These are phyloP conservation scores for Macrochelys suwanniensis DNA, from an alignment of 2,797 vertebrate species.

Conservation along the genomic window DNA sequence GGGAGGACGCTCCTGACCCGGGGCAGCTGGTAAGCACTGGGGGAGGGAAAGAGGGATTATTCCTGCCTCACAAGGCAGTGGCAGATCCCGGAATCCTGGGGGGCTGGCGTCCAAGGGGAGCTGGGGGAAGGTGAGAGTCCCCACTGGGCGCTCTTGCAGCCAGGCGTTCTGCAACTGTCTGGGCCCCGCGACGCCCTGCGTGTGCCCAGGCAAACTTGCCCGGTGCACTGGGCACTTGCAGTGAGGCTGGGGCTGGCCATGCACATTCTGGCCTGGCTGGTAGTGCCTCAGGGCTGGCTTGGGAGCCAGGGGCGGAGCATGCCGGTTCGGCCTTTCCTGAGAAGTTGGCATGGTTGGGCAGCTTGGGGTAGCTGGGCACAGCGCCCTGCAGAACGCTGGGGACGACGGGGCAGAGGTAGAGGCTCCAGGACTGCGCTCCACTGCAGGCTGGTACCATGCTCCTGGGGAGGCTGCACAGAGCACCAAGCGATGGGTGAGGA, in stretches of 20 bases:
- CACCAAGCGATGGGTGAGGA: neutral
- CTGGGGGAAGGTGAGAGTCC: neutral
- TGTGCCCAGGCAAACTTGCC: neutral
- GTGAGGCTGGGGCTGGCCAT: neutral
- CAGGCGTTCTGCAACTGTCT: neutral
- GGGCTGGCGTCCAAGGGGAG: neutral
- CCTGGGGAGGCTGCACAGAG: neutral
- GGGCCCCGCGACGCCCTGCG: too few species aligned
- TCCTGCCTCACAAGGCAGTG: neutral
- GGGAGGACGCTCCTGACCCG: neutral
- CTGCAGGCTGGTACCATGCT: neutral
- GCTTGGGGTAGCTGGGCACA: neutral
- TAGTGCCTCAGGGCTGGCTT: neutral
- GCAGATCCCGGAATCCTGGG: too few species aligned
- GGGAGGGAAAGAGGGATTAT: neutral
- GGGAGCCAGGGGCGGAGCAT: neutral
- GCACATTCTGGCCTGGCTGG: neutral
- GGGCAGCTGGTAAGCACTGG: too few species aligned
- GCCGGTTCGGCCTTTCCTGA: neutral
- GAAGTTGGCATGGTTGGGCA: neutral
- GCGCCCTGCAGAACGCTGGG: fast-evolving
- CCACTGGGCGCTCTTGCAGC: neutral
- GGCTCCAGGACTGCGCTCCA: neutral
- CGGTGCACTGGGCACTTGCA: neutral
- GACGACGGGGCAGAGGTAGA: neutral